phyloP scores from a whole-genome alignment of 2,888 invertebrate genomes.

The Trachelus stipa region DNA sequence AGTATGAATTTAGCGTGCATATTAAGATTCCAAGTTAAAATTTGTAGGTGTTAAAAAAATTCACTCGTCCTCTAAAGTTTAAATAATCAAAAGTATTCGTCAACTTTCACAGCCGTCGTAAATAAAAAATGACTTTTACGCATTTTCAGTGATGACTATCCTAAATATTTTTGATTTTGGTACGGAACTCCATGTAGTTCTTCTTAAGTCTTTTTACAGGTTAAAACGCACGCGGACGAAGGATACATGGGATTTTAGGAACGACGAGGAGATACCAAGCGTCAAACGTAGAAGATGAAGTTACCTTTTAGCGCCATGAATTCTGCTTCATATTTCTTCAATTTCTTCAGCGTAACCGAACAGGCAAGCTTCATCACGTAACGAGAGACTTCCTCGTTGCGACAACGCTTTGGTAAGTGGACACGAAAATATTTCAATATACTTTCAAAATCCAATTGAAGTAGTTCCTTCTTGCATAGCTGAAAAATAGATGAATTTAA shows the following conservation, averaged over 20 bases:
- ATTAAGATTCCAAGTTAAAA: no score
- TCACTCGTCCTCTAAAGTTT: no score
- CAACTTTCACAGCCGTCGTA: neutral
- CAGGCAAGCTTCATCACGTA: constrained; percentile 92
- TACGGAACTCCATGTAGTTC: neutral
- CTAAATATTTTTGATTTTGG: neutral
- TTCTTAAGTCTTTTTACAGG: neutral
- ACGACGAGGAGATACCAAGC: neutral
- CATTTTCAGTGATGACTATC: neutral
- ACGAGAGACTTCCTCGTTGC: constrained; percentile 89
- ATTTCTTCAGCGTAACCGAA: constrained; percentile 90
- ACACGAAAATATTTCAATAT: constrained; percentile 98
- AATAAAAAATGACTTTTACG: neutral
- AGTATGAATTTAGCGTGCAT: no score
- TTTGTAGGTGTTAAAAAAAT: no score
- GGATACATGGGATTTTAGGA: neutral
- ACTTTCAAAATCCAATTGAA: constrained; percentile 96
- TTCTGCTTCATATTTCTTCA: constrained; percentile 95
- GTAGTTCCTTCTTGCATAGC: constrained; percentile 88
- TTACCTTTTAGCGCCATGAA: constrained; percentile 82
- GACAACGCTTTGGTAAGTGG: constrained; percentile 94
- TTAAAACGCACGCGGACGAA: neutral
- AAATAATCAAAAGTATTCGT: neutral
- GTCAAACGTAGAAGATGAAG: constrained; percentile 64
- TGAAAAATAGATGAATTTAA: constrained; percentile 50